Base-by-base conservation (phyloP, 2,888 invertebrate species). In the Papilio protenor region DNA sequence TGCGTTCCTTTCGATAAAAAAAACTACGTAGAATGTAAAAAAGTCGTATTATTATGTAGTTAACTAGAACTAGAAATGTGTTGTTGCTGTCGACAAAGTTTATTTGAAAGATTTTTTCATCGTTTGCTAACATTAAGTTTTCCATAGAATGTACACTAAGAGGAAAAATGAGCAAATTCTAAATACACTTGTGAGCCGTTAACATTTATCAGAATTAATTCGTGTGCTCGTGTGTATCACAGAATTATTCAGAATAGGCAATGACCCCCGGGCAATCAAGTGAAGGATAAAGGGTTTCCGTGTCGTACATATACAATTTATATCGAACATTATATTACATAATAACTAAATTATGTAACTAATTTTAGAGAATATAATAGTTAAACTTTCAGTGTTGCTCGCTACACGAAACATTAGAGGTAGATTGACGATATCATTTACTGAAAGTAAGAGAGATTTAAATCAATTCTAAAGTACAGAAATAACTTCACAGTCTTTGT, bases 201-300 rank as follows among this genome's bases (percentile, higher is more conserved):
- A 12, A 27, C 23, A 12, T 57, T n/a, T 23, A 27, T 1, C 27
- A 27, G 23, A 61, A 61, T 23, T 14, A 59, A 23, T 59, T 59
- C 23, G 11, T 23, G 2, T 16, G 27, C 27, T 61, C 27, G 3
- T 52, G n/a, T 71, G 52, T 71, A 52, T 16, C 71, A 52, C 27
- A 71, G 52, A 70, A 71, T 71, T 49, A 71, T 71, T 71, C 71
- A 71, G 71, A 71, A 27, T 27, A 49, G 52, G 52, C 52, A 47
- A 71, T 71, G 71, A 52, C 71, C 71, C 71, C 27, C 21, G 71
- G 49, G 52, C 23, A 21, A 70, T 70, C 49, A 4, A 61, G 61
- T 61, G 27, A 61, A 61, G 61, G 59, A 61, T 61, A 27, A 27
- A 61, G 59, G 61, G 61, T 61, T 61, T 61, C 61, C 27, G 16